Evolutionary conservation across 2,888 invertebrate genomes (phyloP).

Genomic region (Diabrotica balteata): DNA sequence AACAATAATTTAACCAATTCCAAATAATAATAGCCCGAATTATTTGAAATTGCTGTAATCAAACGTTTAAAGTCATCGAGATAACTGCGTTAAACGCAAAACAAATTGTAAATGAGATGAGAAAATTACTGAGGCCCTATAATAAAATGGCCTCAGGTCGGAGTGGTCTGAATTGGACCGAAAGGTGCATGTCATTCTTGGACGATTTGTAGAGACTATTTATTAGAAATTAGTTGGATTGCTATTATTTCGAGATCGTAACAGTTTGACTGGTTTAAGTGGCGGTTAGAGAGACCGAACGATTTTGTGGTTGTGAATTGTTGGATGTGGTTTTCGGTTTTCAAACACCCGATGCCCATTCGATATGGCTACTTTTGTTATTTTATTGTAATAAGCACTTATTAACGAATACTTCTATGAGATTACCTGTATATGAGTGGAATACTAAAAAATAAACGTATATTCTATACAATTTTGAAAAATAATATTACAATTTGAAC

Average conservation of each 20-base stretch:
- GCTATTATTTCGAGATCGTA: slow-evolving; percentile 62
- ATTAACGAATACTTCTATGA: no score
- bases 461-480: no score
- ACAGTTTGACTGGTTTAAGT: slow-evolving; percentile 45
- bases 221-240: slow-evolving; percentile 69
- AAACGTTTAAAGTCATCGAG: slow-evolving; percentile 58
- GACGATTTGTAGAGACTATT: slow-evolving; percentile 62
- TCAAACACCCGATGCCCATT: background rate
- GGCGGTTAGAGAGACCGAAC: slow-evolving; percentile 31
- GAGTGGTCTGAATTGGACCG: slow-evolving; percentile 32
- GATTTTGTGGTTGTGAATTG: slow-evolving; percentile 9
- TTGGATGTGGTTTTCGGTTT: slow-evolving; percentile 12
- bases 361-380: no score
- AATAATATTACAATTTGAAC: no score
- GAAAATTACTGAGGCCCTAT: slow-evolving; percentile 54
- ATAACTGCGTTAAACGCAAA: slow-evolving; percentile 58
- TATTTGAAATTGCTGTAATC: slow-evolving; percentile 61
- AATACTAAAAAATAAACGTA: no score
- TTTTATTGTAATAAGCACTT: no score
- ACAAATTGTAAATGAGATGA: slow-evolving; percentile 60
- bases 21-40: slow-evolving; percentile 59
- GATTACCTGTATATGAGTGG: no score
- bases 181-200: slow-evolving; percentile 58
- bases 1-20: slow-evolving; percentile 58
- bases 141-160: slow-evolving; percentile 33